phyloP scores from a whole-genome alignment of 1,140 invertebrate species.

The Zaprionus ghesquierei region DNA sequence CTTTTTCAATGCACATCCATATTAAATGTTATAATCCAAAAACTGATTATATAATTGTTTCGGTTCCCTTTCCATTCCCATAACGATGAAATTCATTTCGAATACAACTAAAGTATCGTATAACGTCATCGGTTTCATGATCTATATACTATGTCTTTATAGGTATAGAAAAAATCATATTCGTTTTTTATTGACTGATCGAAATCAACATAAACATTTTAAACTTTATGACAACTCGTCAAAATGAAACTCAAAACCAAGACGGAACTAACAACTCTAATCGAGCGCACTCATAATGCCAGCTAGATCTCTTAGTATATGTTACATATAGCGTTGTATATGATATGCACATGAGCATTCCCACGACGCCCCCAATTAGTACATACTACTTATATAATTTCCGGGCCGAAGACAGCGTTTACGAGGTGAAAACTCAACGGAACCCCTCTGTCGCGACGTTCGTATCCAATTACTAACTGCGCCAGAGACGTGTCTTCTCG shows the following conservation, averaged over 20 bases:
- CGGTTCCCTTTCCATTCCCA: too few relatives aligned
- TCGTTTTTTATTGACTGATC: not conserved
- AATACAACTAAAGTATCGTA: not conserved
- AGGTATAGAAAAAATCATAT: not conserved
- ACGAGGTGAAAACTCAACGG: conserved; percentile 8
- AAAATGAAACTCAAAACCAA: not conserved
- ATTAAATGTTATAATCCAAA: too few relatives aligned
- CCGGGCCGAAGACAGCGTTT: not conserved
- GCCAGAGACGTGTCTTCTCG: not conserved
- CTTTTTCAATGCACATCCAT: too few relatives aligned
- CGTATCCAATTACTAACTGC: conserved; percentile 11
- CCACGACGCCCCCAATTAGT: conserved; percentile 27
- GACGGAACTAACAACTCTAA: not conserved
- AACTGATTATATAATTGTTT: too few relatives aligned
- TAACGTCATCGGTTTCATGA: not conserved
- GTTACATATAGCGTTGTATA: not conserved
- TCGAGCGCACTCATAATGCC: not conserved
- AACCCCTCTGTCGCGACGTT: not conserved
- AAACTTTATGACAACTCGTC: not conserved
- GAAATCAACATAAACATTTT: not conserved
- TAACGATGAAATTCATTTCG: not conserved
- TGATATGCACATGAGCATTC: conserved; percentile 9
- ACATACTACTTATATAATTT: conserved; percentile 25
- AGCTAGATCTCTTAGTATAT: not conserved
- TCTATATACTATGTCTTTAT: not conserved